Conservation (phyloP, 2,113 vertebrate species). For the Pygoscelis adeliae region DNA sequence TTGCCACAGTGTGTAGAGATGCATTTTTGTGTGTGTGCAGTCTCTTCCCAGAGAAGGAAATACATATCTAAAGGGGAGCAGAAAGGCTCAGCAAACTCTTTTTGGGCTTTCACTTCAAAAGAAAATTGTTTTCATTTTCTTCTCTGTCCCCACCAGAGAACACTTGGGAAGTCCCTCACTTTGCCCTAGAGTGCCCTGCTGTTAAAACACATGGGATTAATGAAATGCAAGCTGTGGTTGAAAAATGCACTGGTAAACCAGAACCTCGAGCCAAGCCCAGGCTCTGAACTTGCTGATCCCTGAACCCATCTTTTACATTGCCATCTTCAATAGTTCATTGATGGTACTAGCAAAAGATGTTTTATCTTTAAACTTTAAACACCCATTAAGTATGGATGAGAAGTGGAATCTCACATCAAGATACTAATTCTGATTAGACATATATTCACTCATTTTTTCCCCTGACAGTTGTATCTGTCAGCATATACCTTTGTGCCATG, state of each 20-base stretch:
- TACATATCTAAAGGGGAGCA: neutral
- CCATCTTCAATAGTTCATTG: neutral
- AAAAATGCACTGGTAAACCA: neutral
- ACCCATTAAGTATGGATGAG: neutral
- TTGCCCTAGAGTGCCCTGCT: neutral
- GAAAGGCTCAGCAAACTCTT: neutral
- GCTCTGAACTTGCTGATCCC: neutral
- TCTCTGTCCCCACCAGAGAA: neutral
- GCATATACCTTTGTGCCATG: neutral
- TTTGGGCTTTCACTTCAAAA: neutral
- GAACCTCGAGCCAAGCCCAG: neutral
- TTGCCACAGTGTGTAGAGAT: neutral
- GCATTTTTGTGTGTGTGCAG: neutral
- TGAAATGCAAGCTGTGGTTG: neutral
- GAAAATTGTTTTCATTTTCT: neutral
- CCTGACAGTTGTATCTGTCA: neutral
- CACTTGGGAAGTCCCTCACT: neutral
- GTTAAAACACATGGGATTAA: neutral
- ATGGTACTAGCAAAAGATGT: neutral
- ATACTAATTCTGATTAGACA: neutral
- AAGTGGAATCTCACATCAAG: neutral
- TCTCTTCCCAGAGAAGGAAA: neutral
- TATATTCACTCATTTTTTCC: neutral
- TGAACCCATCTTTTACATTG: neutral
- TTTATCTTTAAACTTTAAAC: neutral